These are phyloP conservation scores for Perdix hodgsoniae DNA, from an alignment of 2,797 vertebrate species.

Conservation along the genomic window DNA sequence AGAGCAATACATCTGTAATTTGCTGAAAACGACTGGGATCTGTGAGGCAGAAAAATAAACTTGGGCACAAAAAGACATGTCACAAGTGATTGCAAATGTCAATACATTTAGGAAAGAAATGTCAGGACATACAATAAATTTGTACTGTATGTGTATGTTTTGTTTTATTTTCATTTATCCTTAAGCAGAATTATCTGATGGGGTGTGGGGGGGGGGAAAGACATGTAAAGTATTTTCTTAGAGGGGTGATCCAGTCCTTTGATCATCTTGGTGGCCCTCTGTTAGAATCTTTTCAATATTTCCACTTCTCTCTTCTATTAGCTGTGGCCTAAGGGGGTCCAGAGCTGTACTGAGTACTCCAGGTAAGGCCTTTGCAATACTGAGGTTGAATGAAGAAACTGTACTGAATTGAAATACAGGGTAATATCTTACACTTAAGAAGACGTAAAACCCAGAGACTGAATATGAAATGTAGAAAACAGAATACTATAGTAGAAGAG, in stretches of 20 bases:
- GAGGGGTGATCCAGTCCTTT: not conserved
- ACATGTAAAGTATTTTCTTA: not conserved
- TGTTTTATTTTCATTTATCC: not conserved
- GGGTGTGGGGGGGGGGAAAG: too few species aligned
- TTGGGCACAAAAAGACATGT: not conserved
- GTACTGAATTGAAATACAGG: not conserved
- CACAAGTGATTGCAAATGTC: not conserved
- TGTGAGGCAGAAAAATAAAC: not conserved
- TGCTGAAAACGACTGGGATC: not conserved
- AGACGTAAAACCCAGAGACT: not conserved
- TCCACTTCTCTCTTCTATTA: not conserved
- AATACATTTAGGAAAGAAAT: not conserved
- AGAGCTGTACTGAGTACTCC: not conserved
- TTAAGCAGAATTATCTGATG: not conserved
- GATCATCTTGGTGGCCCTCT: not conserved
- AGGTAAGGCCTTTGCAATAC: not conserved
- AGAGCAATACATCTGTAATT: not conserved
- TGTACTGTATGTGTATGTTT: not conserved
- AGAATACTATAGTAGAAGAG: not conserved
- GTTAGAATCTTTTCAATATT: not conserved
- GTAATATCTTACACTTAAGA: not conserved
- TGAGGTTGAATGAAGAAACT: not conserved
- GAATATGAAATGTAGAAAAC: not conserved
- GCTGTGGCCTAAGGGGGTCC: not conserved
- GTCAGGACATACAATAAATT: accelerated